Evolutionary conservation across 2,113 vertebrate genomes (phyloP), one percentile per base, ranked within the genome.

Genomic region (Takifugu flavidus): DNA sequence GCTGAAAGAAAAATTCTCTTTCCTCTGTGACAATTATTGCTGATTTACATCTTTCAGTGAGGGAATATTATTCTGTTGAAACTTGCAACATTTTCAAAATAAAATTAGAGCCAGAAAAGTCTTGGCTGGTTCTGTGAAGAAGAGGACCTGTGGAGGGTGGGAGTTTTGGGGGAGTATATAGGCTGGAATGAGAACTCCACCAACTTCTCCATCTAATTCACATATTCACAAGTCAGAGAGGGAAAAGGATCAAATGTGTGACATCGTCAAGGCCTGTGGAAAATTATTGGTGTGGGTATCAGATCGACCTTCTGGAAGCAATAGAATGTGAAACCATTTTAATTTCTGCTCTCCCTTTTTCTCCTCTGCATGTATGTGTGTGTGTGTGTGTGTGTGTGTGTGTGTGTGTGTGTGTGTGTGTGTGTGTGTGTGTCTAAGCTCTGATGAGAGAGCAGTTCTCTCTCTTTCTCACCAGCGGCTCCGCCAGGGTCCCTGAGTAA

Each of bases 401-500:
- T 34, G 31, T 34, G 31, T 34, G 31, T 34, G 34, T 39, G 34
- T 39, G 34, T 39, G 34, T 39, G 34, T 39, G 34, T 39, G 34
- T 39, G 34, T 39, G 34, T 10, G 8, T 11, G 34, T 39, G 34
- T 10, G 34, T 2, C 6, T 39, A 39, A 39, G 7, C 34, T 39
- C 34, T 10, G 11, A 39, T 39, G 34, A 39, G 11, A 39, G 11
- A 10, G 20, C 53, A 26, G 5, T 47, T 53, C 14, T 52, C 27
- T 31, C 20, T 42, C 14, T 56, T 62, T 62, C 70, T 25, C 43
- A 57, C 49, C 71, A 77, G 79, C 69, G 25, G 79, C 63, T 75
- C 81, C 25, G 63, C 78, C 77, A 74, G 56, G 47, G 59, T 74
- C 70, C 44, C 57, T 61, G 55, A 54, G 61, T 59, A 39, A 46